Percentiles rank a stretch among this genome's conserved stretches.
Evolutionary conservation across 2,888 invertebrate species (phyloP).

Genomic region (Dasypogon diadema): DNA sequence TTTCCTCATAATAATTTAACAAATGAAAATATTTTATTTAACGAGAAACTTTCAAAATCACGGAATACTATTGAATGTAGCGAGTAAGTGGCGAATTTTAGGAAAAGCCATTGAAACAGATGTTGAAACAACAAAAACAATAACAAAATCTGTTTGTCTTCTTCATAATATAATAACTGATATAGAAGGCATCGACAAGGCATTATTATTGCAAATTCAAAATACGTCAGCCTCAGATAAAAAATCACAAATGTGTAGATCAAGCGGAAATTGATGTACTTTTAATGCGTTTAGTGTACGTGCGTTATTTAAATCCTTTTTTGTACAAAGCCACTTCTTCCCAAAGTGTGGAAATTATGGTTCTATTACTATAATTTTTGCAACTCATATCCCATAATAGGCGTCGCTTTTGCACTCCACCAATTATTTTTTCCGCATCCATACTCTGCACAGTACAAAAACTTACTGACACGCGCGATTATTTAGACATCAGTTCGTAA

Average conservation of each 20-base stretch:
- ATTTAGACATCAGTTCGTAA: too few relatives aligned
- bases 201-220: too few relatives aligned
- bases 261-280: too few relatives aligned
- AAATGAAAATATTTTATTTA: background rate
- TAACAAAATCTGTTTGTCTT: slow-evolving; percentile 23
- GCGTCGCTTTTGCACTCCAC: background rate
- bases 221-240: background rate
- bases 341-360: background rate
- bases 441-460: too few relatives aligned
- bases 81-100: slow-evolving; percentile 36
- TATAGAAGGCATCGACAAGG: too few relatives aligned
- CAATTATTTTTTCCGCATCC: too few relatives aligned
- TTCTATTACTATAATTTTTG: background rate
- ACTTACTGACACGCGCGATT: too few relatives aligned
- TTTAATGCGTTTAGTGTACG: too few relatives aligned
- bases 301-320: too few relatives aligned
- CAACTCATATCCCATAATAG: background rate
- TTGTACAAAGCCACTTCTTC: background rate
- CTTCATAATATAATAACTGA: too few relatives aligned
- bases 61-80: background rate
- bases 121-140: slow-evolving; percentile 12
- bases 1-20: background rate
- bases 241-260: too few relatives aligned
- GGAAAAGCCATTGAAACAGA: slow-evolving; percentile 20
- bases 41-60: background rate